phyloP scores from a whole-genome alignment of 1,140 invertebrate genomes.

The Phortica variegata region DNA sequence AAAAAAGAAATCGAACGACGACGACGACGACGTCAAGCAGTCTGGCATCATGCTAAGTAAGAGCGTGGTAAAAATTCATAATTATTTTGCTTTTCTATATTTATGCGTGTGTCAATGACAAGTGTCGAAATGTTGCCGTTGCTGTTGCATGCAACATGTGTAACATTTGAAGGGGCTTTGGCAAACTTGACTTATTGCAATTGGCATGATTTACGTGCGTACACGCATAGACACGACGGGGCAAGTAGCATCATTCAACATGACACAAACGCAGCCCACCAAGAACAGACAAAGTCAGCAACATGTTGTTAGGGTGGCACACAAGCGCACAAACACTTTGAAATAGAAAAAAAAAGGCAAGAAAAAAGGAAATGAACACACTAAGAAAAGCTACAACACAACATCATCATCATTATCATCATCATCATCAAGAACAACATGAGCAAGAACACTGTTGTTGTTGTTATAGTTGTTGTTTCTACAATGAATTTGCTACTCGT shows the following conservation, averaged over 20 bases:
- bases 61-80: too few species aligned
- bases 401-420: background rate
- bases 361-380: conserved; percentile 27
- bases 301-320: too few species aligned
- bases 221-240: background rate
- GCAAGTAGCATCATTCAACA: conserved; percentile 39
- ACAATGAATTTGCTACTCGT: too few species aligned
- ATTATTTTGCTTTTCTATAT: too few species aligned
- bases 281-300: too few species aligned
- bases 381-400: background rate
- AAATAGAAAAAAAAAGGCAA: conserved; percentile 24
- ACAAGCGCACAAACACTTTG: background rate
- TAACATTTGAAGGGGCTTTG: too few species aligned
- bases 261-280: conserved; percentile 27
- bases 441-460: conserved; percentile 1
- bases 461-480: conserved; percentile 18
- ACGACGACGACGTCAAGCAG: too few species aligned
- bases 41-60: too few species aligned
- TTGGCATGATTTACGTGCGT: conserved; percentile 48
- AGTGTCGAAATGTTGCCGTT: too few species aligned
- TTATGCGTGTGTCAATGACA: too few species aligned
- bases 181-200: conserved; percentile 39
- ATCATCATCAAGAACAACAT: background rate
- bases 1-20: too few species aligned
- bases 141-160: too few species aligned